These are phyloP conservation scores for Drosophila kikkawai DNA, from an alignment of 1,140 invertebrate genomes.

Conservation along the genomic window DNA sequence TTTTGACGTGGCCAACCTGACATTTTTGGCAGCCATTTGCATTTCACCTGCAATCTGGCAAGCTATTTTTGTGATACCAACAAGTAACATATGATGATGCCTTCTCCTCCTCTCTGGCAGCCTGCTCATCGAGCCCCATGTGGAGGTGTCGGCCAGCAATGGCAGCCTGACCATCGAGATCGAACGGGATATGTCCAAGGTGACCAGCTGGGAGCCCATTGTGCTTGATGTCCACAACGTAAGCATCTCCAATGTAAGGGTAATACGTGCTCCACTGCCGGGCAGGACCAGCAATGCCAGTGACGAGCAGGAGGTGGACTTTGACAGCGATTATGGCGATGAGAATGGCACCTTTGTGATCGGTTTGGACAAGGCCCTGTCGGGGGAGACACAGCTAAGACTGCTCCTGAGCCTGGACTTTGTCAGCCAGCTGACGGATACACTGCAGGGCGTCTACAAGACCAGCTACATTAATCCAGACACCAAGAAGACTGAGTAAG, in stretches of 20 bases:
- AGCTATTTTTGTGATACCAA: constrained; percentile 19
- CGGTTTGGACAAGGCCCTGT: constrained; percentile 45
- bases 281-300: constrained; percentile 14
- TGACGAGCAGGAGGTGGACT: constrained; percentile 76
- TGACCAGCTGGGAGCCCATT: constrained; percentile 73
- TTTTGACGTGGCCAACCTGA: constrained; percentile 62
- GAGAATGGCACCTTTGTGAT: constrained; percentile 77
- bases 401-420: constrained; percentile 87
- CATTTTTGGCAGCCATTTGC: constrained; percentile 64
- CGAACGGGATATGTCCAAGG: constrained; percentile 64
- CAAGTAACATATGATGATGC: constrained; percentile 1
- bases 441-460: constrained; percentile 91
- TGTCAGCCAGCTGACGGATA: constrained; percentile 88
- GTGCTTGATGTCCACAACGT: constrained; percentile 81
- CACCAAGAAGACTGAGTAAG: constrained; percentile 88
- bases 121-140: constrained; percentile 78
- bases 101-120: constrained; percentile 51
- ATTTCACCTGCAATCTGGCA: constrained; percentile 42
- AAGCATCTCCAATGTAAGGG: constrained; percentile 75
- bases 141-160: constrained; percentile 65
- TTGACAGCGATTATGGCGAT: constrained; percentile 75
- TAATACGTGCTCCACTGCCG: constrained; percentile 41
- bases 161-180: constrained; percentile 77
- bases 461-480: constrained; percentile 90
- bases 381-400: constrained; percentile 40